Evolutionary conservation across 64 coral and sea anemone species (phyloP).

Genomic region (Actinia tenebrosa): DNA sequence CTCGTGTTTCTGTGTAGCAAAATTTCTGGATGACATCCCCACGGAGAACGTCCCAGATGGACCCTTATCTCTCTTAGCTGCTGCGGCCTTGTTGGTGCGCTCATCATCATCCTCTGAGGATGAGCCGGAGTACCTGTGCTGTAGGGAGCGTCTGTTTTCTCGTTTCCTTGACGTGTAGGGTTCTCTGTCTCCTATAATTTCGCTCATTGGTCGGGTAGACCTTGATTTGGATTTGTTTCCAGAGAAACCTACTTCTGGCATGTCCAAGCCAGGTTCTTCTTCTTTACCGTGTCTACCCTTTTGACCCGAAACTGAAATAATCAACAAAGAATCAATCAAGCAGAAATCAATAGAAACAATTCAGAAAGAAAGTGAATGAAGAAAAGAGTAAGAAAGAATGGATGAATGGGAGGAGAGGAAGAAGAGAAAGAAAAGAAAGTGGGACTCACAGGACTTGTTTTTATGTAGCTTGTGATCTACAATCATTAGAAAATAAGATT

Average conservation of each 20-base stretch:
- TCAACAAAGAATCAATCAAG: background rate
- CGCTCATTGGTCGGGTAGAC: slow-evolving; percentile 53
- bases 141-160: slow-evolving; percentile 68
- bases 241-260: slow-evolving; percentile 71
- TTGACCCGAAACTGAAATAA: slow-evolving; percentile 71
- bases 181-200: slow-evolving; percentile 47
- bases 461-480: slow-evolving; percentile 10
- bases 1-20: slow-evolving; percentile 21
- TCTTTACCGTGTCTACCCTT: slow-evolving; percentile 36
- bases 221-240: slow-evolving; percentile 45
- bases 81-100: slow-evolving; percentile 55
- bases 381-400: background rate
- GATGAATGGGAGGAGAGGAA: slow-evolving; percentile 4
- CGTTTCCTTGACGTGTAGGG: slow-evolving; percentile 63
- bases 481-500: background rate
- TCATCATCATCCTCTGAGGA: slow-evolving; percentile 96
- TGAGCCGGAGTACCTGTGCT: slow-evolving; percentile 56
- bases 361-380: background rate
- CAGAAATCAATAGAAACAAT: background rate
- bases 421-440: background rate
- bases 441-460: slow-evolving; percentile 4
- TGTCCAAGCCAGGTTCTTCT: slow-evolving; percentile 9
- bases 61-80: slow-evolving; percentile 11
- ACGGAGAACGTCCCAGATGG: slow-evolving; percentile 81
- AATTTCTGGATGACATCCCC: slow-evolving; percentile 73